Conservation (phyloP, 1,140 invertebrate species). For the Drosophila ohnishii region DNA sequence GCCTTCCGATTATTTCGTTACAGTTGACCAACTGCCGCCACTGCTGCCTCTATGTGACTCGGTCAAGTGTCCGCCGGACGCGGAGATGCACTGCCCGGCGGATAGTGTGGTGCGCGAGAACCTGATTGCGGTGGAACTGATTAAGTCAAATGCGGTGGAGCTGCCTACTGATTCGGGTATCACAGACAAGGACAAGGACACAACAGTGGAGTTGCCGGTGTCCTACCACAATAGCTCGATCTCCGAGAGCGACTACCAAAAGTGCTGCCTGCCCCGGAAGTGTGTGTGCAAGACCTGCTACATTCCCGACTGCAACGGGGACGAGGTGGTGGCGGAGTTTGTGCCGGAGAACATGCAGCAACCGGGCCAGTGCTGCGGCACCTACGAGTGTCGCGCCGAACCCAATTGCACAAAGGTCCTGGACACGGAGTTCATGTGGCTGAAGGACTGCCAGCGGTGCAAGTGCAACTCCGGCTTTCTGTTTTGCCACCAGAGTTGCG, state of each 20-base stretch:
- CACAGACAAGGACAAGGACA: background rate
- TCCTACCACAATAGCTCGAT: constrained; percentile 41
- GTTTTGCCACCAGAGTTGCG: constrained; percentile 71
- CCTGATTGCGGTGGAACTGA: constrained; percentile 51
- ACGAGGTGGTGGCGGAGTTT: constrained; percentile 64
- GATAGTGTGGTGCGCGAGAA: constrained; percentile 68
- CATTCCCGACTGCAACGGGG: constrained; percentile 62
- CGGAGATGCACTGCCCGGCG: constrained; percentile 71
- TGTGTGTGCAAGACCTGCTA: constrained; percentile 75
- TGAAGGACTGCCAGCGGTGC: constrained; percentile 68
- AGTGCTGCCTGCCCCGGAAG: constrained; percentile 71
- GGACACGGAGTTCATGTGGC: constrained; percentile 69
- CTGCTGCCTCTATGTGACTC: constrained; percentile 59
- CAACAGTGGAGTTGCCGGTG: background rate
- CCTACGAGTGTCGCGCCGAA: constrained; percentile 61
- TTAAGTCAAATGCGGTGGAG: constrained; percentile 51
- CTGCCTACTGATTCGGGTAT: constrained; percentile 1
- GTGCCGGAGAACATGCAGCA: constrained; percentile 61
- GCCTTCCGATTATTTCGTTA: constrained; percentile 28
- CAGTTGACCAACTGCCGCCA: constrained; percentile 45
- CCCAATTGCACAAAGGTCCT: constrained; percentile 66
- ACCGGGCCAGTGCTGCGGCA: constrained; percentile 73
- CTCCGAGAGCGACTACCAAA: constrained; percentile 51
- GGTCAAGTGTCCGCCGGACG: constrained; percentile 67
- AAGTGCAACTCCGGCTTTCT: constrained; percentile 55